Conservation (phyloP, 2,113 vertebrate species). For the Ranitomeya variabilis region DNA sequence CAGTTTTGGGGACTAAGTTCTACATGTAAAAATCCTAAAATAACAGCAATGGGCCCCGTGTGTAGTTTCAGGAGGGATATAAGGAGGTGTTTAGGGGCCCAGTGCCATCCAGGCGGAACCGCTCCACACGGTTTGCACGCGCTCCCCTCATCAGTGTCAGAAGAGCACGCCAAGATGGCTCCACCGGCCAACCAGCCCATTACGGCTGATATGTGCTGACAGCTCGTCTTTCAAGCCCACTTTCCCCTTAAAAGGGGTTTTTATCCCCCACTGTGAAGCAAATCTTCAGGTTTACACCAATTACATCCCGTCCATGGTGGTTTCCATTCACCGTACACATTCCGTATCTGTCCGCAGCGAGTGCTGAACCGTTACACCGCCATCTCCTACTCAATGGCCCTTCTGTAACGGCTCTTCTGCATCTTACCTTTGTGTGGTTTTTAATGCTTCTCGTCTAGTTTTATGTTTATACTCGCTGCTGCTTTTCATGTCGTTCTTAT, state of each 20-base stretch:
- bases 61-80: slow-evolving; percentile 39
- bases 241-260: slow-evolving; percentile 22
- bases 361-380: slow-evolving; percentile 22
- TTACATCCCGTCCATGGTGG: slow-evolving; percentile 15
- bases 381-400: slow-evolving; percentile 18
- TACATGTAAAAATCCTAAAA: slow-evolving; percentile 29
- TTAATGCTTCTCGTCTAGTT: slow-evolving; percentile 16
- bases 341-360: slow-evolving; percentile 27
- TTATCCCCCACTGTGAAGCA: slow-evolving; percentile 1
- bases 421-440: slow-evolving; percentile 22
- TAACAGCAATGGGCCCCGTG: slow-evolving; percentile 21
- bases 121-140: slow-evolving; percentile 44
- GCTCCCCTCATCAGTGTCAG: slow-evolving; percentile 47
- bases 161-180: slow-evolving; percentile 24
- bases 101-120: slow-evolving; percentile 39
- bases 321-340: slow-evolving; percentile 22
- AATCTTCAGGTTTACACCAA: slow-evolving; percentile 48
- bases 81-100: slow-evolving; percentile 24
- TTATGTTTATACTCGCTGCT: not conserved
- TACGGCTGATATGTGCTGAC: slow-evolving; percentile 40
- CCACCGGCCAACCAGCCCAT: slow-evolving; percentile 11
- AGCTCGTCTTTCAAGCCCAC: slow-evolving; percentile 45
- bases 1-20: slow-evolving; percentile 24
- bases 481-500: not conserved
- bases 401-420: not conserved